These are phyloP conservation scores for Motacilla alba DNA, from an alignment of 2,113 vertebrate species.

Conservation along the genomic window DNA sequence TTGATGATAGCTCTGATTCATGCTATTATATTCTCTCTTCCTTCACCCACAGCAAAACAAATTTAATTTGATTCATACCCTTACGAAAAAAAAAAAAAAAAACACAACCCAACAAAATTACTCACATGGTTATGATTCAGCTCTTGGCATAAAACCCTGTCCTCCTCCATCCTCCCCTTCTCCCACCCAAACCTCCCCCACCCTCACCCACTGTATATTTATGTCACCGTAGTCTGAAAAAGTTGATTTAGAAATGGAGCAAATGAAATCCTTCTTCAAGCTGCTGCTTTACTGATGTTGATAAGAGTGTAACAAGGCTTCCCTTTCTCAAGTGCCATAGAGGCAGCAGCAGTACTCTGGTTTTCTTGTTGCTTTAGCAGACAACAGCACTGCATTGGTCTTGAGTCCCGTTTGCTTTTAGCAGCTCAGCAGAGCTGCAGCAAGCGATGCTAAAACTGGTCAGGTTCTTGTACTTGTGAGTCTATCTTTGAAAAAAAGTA, in stretches of 20 bases:
- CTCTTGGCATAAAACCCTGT: conserved; percentile 67
- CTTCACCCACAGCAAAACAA: conserved; percentile 82
- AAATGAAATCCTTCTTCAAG: conserved; percentile 59
- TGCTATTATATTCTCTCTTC: conserved; percentile 76
- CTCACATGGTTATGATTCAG: conserved; percentile 82
- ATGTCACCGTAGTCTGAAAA: conserved; percentile 65
- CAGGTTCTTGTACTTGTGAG: background rate
- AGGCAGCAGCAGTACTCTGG: conserved; percentile 2
- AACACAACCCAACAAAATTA: conserved; percentile 54
- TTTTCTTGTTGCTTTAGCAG: conserved; percentile 37
- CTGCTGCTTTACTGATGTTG: conserved; percentile 38
- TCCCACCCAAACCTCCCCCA: conserved; percentile 69
- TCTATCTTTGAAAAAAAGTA: background rate
- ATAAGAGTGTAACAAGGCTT: background rate
- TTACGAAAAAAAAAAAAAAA: conserved; percentile 60
- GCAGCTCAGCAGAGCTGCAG: background rate
- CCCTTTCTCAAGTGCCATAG: background rate
- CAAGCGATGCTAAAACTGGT: background rate
- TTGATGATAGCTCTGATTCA: conserved; percentile 87
- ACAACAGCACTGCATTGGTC: background rate
- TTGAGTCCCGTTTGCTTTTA: background rate
- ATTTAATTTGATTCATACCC: conserved; percentile 82
- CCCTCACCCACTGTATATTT: conserved; percentile 67
- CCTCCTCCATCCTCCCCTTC: conserved; percentile 66
- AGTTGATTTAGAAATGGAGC: conserved; percentile 66